Evolutionary conservation across 2,888 invertebrate genomes (phyloP).

Genomic region (Sceliomorpha sp.): DNA sequence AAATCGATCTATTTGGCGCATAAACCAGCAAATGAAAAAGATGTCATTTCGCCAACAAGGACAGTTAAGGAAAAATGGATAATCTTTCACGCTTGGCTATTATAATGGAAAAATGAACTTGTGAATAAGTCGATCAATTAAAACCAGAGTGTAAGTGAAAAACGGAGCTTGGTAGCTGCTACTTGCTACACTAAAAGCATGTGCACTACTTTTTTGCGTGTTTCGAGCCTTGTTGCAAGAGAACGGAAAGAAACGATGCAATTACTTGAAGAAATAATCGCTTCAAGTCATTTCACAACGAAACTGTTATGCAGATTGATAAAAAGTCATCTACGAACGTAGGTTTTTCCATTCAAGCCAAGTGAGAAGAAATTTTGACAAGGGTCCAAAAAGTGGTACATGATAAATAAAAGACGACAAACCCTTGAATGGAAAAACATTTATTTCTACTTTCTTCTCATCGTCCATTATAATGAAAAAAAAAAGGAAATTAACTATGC

Average conservation of each 20-base stretch:
- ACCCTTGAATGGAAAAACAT: conserved; percentile 80
- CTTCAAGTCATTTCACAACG: background rate
- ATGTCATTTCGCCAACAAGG: conserved; percentile 21
- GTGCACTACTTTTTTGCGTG: background rate
- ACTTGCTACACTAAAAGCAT: conserved; percentile 14
- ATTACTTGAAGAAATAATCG: background rate
- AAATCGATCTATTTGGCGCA: too few relatives aligned
- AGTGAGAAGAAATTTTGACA: conserved; percentile 76
- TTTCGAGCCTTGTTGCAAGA: background rate
- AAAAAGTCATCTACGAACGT: conserved; percentile 9
- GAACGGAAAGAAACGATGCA: too few relatives aligned
- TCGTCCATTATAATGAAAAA: conserved; percentile 59
- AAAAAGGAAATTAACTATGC: conserved; percentile 37
- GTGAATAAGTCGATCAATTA: conserved; percentile 27
- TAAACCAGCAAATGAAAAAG: too few relatives aligned
- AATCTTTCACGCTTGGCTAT: conserved; percentile 75
- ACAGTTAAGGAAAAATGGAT: conserved; percentile 53
- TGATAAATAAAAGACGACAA: conserved; percentile 76
- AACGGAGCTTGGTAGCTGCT: conserved; percentile 19
- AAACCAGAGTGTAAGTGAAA: conserved; percentile 16
- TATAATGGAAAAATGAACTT: conserved; percentile 70
- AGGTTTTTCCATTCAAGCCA: conserved; percentile 80
- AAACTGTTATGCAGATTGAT: background rate
- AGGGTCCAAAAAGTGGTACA: conserved; percentile 71
- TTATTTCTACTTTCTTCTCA: conserved; percentile 76